Base-by-base conservation (phyloP, 1,140 invertebrate species). In the Orussus abietinus region DNA sequence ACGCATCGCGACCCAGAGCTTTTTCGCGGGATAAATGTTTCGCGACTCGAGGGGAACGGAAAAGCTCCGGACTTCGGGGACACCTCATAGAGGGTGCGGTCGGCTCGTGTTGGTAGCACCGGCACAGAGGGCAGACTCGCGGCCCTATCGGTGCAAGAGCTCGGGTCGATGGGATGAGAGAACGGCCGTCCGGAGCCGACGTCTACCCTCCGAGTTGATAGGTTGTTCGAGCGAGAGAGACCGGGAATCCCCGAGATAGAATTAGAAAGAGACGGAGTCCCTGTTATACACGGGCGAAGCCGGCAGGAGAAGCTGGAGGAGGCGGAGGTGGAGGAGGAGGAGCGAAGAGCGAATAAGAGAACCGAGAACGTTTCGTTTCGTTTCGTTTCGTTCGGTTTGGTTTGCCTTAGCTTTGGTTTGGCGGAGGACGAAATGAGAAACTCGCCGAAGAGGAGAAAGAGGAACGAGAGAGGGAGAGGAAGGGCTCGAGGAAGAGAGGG, bases 201-300 rank as follows among this genome's bases (percentile, higher is more conserved):
- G 70, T 73, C 65, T 64, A 72, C 58, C 69, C 60, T 57, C 70
- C 65, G 66, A 73, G 70, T 73, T 73, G 70, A 73, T 73, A 72
- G 70, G 68, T 73, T 73, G 69, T 70, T 69, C 62, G 62, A 62
- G 63, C 47, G 59, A 64, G 62, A 68, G 66, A 57, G 64, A 61
- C 48, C 49, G 60, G 44, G 35, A 53, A 56, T 53, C 54, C 51
- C 50, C 62, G 65, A 69, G 69, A 72, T 71, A 72, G 69, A 70
- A 70, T 71, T 71, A 71, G 66, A 72, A 42, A 29, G 55, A 60
- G 68, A 71, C 25, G 41, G 57, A 49, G 31, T 21, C 18, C 41
- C 32, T 43, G 49, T 51, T 51, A 47, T 43, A 51, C 45, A 45
- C 45, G 41, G 39, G 15, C 32, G 13, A 15, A 31, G 41, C 38